phyloP scores from a whole-genome alignment of 2,888 invertebrate genomes.

The Amiota communis region DNA sequence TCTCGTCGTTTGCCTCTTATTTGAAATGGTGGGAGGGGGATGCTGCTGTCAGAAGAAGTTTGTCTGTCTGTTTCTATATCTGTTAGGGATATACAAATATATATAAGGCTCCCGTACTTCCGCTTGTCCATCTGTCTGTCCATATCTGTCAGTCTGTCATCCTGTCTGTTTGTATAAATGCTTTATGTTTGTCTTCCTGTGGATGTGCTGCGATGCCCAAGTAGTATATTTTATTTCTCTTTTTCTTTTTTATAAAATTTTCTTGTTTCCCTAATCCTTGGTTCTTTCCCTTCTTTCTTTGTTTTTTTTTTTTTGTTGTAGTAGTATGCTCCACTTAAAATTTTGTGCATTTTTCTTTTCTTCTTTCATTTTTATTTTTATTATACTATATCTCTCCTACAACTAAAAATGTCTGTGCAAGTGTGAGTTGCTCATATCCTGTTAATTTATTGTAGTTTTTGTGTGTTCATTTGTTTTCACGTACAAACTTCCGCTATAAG shows the following conservation, averaged over 20 bases:
- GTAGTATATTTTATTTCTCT: background rate
- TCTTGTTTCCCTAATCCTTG: too few relatives aligned
- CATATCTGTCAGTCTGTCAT: background rate
- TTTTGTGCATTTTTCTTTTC: background rate
- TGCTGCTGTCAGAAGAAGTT: conserved; percentile 9
- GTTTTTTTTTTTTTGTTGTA: background rate
- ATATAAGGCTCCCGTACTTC: conserved; percentile 26
- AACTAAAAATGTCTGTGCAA: background rate
- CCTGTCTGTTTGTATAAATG: background rate
- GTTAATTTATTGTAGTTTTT: conserved; percentile 13
- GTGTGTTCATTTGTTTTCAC: background rate
- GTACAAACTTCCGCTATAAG: conserved; percentile 18
- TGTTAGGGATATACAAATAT: too few relatives aligned
- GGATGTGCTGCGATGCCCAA: background rate
- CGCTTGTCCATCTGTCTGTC: conserved; percentile 20
- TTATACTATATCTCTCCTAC: background rate
- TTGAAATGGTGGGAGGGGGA: conserved; percentile 22
- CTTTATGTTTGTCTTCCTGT: conserved; percentile 15
- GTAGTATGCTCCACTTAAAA: conserved; percentile 5
- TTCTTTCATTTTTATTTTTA: conserved; percentile 8
- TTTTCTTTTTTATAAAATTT: background rate
- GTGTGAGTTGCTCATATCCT: conserved; percentile 15
- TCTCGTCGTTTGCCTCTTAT: too few relatives aligned
- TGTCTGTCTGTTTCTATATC: too few relatives aligned
- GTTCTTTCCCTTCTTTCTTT: background rate